A percentile compares a stretch with the other conserved stretches of the same genome.
Conservation (phyloP, 2,113 vertebrate species). For the Xiphorhynchus elegans region DNA sequence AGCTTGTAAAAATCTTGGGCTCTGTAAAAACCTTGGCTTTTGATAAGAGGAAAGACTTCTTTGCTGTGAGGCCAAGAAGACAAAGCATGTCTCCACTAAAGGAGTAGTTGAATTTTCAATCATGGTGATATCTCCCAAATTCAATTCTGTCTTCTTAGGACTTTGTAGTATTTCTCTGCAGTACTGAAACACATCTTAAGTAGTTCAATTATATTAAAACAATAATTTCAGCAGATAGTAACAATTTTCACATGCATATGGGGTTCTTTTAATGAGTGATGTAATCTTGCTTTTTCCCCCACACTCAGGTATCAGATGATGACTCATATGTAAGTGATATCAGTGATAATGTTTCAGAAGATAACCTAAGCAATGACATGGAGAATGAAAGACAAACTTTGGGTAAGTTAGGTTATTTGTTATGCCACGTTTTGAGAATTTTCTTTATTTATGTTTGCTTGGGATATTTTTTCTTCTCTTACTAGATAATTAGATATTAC, state of each 20-base stretch:
- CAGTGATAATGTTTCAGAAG: conserved; percentile 95
- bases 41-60: background rate
- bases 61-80: background rate
- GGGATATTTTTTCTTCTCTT: background rate
- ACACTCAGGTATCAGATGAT: conserved; percentile 88
- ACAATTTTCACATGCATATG: background rate
- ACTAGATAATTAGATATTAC: background rate
- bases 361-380: conserved; percentile 89
- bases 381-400: conserved; percentile 85
- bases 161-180: background rate
- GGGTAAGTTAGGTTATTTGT: conserved; percentile 71
- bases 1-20: background rate
- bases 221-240: background rate
- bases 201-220: background rate
- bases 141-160: background rate
- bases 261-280: background rate
- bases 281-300: background rate
- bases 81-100: background rate
- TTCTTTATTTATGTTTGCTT: background rate
- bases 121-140: background rate
- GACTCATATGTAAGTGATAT: conserved; percentile 96
- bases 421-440: background rate
- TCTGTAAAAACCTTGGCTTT: background rate
- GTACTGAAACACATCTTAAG: background rate
- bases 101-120: background rate